These are phyloP conservation scores for Ochropleura plecta DNA, from an alignment of 2,888 invertebrate species.

Conservation along the genomic window DNA sequence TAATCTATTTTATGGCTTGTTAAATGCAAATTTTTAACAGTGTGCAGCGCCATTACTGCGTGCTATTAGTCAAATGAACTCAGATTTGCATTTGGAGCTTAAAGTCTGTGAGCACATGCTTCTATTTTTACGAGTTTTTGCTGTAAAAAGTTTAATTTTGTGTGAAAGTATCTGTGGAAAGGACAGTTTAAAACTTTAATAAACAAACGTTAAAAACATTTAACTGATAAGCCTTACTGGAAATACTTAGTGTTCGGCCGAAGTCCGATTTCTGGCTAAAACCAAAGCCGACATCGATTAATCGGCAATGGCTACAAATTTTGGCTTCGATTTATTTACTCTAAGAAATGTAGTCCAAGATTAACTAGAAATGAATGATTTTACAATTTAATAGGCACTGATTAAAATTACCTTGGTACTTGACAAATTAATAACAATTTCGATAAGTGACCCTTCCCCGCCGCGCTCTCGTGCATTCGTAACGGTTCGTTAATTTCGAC, in stretches of 20 bases:
- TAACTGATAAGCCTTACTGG: not conserved
- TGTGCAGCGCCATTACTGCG: conserved; percentile 63
- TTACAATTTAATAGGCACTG: too few relatives aligned
- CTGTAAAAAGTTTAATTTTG: conserved; percentile 40
- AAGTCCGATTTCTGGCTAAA: too few relatives aligned
- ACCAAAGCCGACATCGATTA: too few relatives aligned
- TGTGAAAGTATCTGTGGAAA: conserved; percentile 3
- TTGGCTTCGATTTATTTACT: too few relatives aligned
- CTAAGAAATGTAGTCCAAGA: too few relatives aligned
- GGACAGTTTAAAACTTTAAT: not conserved
- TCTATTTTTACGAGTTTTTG: conserved; percentile 55
- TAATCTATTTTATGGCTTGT: conserved; percentile 73
- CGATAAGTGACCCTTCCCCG: too few relatives aligned
- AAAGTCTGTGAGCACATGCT: conserved; percentile 50
- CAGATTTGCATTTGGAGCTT: conserved; percentile 63
- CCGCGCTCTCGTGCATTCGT: too few relatives aligned
- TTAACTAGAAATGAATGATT: too few relatives aligned
- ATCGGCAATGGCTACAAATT: too few relatives aligned
- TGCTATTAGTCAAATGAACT: conserved; percentile 68
- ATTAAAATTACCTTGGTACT: too few relatives aligned
- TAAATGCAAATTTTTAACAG: conserved; percentile 68
- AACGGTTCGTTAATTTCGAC: too few relatives aligned
- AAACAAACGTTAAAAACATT: not conserved
- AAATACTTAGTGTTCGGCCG: not conserved
- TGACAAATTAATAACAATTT: too few relatives aligned